Conservation (phyloP, 1,140 invertebrate genomes). For the Sinella curviseta region DNA sequence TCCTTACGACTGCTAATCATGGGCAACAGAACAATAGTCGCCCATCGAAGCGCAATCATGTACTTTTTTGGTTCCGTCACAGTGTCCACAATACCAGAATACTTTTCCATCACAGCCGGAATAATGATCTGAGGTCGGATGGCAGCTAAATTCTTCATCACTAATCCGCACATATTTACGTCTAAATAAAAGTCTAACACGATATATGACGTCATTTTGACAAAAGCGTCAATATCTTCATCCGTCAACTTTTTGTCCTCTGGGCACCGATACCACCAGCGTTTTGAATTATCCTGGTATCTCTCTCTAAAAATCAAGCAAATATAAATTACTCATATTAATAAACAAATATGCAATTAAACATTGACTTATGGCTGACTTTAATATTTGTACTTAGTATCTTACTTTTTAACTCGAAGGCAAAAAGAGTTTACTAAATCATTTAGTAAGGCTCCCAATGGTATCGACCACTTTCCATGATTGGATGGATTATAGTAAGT, state of each 20-base stretch:
- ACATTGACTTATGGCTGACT: constrained; percentile 7
- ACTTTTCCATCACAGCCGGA: constrained; percentile 77
- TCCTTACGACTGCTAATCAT: constrained; percentile 64
- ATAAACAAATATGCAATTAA: background rate
- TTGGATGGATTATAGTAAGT: constrained; percentile 91
- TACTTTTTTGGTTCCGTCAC: constrained; percentile 84
- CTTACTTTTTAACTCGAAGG: constrained; percentile 61
- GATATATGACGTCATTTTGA: constrained; percentile 62
- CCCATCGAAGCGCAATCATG: constrained; percentile 74
- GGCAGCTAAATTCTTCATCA: constrained; percentile 73
- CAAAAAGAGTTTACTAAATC: constrained; percentile 65
- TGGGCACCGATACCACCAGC: constrained; percentile 71
- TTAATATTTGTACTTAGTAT: background rate
- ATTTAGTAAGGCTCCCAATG: constrained; percentile 64
- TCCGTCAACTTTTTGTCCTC: constrained; percentile 73
- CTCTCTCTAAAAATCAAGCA: constrained; percentile 62
- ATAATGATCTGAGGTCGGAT: constrained; percentile 80
- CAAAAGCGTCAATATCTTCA: constrained; percentile 79
- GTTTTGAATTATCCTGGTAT: constrained; percentile 57
- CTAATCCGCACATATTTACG: constrained; percentile 64
- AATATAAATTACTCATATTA: constrained; percentile 38
- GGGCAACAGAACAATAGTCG: constrained; percentile 69
- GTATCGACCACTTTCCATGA: constrained; percentile 71
- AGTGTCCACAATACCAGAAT: constrained; percentile 77
- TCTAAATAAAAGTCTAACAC: constrained; percentile 77